Percentiles rank a stretch among this genome's conserved stretches.
phyloP scores from a whole-genome alignment of 30 jellyfish, hydroid and myxozoan species.

The Turritopsis dohrnii region DNA sequence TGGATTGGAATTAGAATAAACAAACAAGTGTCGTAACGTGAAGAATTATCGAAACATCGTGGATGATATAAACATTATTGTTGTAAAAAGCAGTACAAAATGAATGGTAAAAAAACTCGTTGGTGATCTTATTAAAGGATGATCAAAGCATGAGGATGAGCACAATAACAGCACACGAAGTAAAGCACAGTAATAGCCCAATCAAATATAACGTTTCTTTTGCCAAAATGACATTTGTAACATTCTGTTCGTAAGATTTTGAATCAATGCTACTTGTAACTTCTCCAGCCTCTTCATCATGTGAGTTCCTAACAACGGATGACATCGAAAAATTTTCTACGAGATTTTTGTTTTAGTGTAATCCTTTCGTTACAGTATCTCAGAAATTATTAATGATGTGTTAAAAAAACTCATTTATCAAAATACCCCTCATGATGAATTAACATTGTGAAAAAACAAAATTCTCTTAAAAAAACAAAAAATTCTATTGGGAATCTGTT shows the following conservation, averaged over 20 bases:
- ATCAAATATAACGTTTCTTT: background rate
- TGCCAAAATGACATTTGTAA: background rate
- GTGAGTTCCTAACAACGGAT: background rate
- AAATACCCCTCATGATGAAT: background rate
- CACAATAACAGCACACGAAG: background rate
- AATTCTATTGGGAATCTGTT: background rate
- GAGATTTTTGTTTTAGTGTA: background rate
- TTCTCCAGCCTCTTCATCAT: background rate
- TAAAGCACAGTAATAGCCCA: background rate
- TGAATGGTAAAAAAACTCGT: background rate
- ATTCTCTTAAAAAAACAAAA: background rate
- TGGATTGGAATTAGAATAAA: background rate
- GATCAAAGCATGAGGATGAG: background rate
- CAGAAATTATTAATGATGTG: background rate
- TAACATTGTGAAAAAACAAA: background rate
- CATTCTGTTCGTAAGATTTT: background rate
- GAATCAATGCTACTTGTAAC: background rate
- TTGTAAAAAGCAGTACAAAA: background rate
- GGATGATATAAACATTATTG: background rate
- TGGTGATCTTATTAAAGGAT: background rate
- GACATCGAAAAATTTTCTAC: background rate
- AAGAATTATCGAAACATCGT: background rate
- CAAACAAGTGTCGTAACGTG: background rate
- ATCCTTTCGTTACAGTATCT: background rate
- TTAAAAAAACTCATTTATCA: too few species aligned